These are phyloP conservation scores for Pelusios castaneus DNA, from an alignment of 2,113 vertebrate species.

Conservation along the genomic window DNA sequence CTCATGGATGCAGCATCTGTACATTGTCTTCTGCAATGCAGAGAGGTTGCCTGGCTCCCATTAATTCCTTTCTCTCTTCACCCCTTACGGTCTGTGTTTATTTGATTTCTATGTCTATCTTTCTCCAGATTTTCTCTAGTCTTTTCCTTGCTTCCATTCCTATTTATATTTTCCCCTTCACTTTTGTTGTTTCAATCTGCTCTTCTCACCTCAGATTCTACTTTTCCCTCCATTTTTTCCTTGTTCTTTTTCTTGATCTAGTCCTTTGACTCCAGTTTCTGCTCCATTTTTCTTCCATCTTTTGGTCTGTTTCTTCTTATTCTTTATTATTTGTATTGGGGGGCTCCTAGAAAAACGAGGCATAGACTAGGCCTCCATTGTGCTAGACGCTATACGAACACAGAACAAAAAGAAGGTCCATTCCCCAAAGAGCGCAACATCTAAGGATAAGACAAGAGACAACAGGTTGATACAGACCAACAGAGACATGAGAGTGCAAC, in stretches of 20 bases:
- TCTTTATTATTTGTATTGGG: neutral
- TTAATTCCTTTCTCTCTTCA: no score
- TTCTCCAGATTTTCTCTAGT: neutral
- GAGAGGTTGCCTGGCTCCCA: neutral
- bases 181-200: neutral
- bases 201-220: neutral
- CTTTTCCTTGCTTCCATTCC: neutral
- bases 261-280: neutral
- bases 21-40: neutral
- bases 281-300: neutral
- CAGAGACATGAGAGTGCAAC: neutral
- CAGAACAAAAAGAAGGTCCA: neutral
- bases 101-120: neutral
- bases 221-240: neutral
- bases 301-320: neutral
- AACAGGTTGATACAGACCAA: neutral
- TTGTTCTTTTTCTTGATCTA: no score
- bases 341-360: neutral
- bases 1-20: fast-evolving
- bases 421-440: neutral
- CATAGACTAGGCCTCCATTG: neutral
- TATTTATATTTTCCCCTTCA: neutral
- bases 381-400: neutral
- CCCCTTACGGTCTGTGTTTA: neutral
- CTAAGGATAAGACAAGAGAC: neutral